Percentiles rank a stretch among this genome's conserved stretches.
Evolutionary conservation across 2,113 vertebrate genomes (phyloP).

Genomic region (Lepidothrix coronata): DNA sequence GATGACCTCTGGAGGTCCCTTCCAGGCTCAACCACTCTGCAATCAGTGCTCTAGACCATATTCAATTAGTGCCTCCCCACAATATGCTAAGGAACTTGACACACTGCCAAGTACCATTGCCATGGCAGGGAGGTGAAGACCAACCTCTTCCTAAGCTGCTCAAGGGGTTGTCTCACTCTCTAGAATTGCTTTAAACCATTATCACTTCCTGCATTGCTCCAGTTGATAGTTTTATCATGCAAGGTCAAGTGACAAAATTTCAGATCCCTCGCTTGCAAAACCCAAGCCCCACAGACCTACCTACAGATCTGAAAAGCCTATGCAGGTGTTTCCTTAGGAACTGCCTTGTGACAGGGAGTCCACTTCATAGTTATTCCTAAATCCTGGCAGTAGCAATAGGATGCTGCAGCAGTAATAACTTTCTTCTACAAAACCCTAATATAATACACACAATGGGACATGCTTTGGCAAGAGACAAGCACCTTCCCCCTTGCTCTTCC

Average conservation of each 20-base stretch:
- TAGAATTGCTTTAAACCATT: background rate
- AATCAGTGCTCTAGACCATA: too few species aligned
- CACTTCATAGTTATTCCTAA: background rate
- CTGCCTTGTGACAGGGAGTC: background rate
- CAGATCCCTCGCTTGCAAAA: background rate
- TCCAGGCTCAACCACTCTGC: background rate
- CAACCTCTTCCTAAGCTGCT: background rate
- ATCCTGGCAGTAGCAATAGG: background rate
- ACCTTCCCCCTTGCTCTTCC: background rate
- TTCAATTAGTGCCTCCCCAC: background rate
- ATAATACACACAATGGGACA: background rate
- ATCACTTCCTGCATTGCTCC: background rate
- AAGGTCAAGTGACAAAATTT: background rate
- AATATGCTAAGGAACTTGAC: fast-evolving
- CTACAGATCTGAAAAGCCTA: background rate
- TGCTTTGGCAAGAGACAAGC: background rate
- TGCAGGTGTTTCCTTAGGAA: background rate
- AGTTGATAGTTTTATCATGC: background rate
- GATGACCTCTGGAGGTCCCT: background rate
- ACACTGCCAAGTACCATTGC: background rate
- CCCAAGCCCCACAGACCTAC: background rate
- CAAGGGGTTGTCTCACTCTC: background rate
- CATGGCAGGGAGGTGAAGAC: fast-evolving
- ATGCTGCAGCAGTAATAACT: background rate
- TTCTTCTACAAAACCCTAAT: background rate